A percentile compares a stretch with the other conserved stretches of the same genome.
Evolutionary conservation across 92 coral and sea anemone genomes (phyloP).

Genomic region (Zoanthus sansibaricus): DNA sequence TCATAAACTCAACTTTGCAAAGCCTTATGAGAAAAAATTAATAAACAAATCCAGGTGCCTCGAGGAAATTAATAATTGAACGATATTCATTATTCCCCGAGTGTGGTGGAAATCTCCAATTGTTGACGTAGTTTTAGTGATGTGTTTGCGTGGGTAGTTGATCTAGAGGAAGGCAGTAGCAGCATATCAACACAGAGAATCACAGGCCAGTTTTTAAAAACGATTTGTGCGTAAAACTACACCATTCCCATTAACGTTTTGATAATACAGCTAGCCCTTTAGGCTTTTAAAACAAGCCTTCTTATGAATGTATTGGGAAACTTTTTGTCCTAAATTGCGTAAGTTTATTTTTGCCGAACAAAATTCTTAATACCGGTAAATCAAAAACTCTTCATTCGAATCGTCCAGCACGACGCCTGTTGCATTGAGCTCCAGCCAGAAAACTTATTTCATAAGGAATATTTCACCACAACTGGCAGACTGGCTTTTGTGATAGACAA

Average conservation of each 20-base stretch:
- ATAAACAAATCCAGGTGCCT: not conserved
- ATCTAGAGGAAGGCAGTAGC: not conserved
- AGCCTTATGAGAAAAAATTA: not conserved
- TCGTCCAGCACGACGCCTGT: not conserved
- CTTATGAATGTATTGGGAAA: not conserved
- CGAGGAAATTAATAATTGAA: constrained; percentile 2
- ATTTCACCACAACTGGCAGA: constrained; percentile 2
- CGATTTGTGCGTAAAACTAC: not conserved
- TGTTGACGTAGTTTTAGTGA: not conserved
- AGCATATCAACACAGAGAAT: not conserved
- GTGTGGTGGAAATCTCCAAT: not conserved
- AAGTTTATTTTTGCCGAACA: not conserved
- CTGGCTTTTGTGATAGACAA: not conserved
- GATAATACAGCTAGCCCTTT: not conserved
- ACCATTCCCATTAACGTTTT: not conserved
- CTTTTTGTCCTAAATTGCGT: not conserved
- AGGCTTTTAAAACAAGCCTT: not conserved
- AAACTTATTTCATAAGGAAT: not conserved
- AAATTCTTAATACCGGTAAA: not conserved
- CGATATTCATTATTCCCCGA: not conserved
- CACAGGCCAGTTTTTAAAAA: not conserved
- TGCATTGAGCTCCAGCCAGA: not conserved
- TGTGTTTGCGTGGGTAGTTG: constrained; percentile 7
- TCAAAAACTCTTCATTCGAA: not conserved
- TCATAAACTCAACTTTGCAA: not conserved